Percentiles rank a stretch among this genome's conserved stretches.
Evolutionary conservation across 2,888 invertebrate species (phyloP).

Genomic region (Scaptomyza reducta): DNA sequence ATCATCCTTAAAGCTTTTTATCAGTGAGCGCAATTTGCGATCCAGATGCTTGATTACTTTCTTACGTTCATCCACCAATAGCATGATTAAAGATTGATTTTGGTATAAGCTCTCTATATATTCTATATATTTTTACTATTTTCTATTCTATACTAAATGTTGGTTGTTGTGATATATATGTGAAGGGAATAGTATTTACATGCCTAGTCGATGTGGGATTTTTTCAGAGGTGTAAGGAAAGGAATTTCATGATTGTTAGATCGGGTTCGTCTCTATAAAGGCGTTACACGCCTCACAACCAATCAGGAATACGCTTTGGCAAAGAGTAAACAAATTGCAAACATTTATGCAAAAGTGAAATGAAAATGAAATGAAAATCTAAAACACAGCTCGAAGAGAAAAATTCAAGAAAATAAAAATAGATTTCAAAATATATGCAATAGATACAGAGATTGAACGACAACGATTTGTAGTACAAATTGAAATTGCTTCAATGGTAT

Average conservation of each 20-base stretch:
- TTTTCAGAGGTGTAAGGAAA: too few relatives aligned
- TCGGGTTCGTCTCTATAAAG: background rate
- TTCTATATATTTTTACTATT: background rate
- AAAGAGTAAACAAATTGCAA: background rate
- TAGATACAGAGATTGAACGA: background rate
- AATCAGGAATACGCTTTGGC: background rate
- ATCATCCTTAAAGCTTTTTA: background rate
- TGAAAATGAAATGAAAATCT: conserved; percentile 20
- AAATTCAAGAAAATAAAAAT: background rate
- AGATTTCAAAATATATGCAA: conserved; percentile 5
- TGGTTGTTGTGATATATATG: background rate
- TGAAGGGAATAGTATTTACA: background rate
- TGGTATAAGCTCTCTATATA: too few relatives aligned
- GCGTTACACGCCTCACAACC: background rate
- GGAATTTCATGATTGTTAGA: background rate
- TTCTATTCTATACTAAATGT: background rate
- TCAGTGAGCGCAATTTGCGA: background rate
- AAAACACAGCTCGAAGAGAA: too few relatives aligned
- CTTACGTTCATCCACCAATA: background rate
- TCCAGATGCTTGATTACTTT: background rate
- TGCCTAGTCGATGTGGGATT: background rate
- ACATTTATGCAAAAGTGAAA: conserved; percentile 16
- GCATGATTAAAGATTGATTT: background rate
- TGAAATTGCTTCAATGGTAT: background rate
- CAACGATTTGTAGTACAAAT: background rate